These are phyloP conservation scores for Lanistes nyassanus DNA, from an alignment of 1,140 invertebrate genomes.

Conservation along the genomic window DNA sequence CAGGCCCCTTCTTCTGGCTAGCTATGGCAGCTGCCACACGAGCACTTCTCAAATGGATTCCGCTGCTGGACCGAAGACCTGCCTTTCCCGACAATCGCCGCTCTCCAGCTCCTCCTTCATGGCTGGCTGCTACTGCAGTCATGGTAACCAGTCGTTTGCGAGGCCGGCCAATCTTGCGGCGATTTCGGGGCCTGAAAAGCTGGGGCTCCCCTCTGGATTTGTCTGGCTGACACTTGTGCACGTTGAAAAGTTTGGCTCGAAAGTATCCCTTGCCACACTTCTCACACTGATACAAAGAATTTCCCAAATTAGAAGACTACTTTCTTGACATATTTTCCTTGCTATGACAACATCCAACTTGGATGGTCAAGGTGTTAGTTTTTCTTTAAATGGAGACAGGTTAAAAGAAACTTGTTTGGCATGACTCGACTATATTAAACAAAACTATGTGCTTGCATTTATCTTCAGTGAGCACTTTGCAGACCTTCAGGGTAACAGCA, in stretches of 20 bases:
- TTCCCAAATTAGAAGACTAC: background rate
- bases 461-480: background rate
- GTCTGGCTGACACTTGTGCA: constrained; percentile 56
- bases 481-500: background rate
- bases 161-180: constrained; percentile 54
- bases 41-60: constrained; percentile 2
- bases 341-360: background rate
- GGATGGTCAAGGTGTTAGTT: background rate
- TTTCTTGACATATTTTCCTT: background rate
- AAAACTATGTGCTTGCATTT: background rate
- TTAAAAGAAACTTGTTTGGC: background rate
- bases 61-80: constrained; percentile 3
- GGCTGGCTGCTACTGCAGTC: constrained; percentile 27
- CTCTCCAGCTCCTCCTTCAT: constrained; percentile 4
- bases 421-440: too few relatives aligned
- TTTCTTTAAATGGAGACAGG: background rate
- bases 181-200: constrained; percentile 36
- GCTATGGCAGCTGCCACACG: constrained; percentile 24
- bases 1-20: constrained; percentile 14
- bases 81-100: background rate
- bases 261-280: constrained; percentile 73
- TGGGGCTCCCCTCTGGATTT: constrained; percentile 36
- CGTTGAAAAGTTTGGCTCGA: constrained; percentile 53
- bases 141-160: constrained; percentile 48
- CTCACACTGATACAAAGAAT: constrained; percentile 63